Conservation (phyloP, 2,797 vertebrate genomes). For the Phoeniculus purpureus region DNA sequence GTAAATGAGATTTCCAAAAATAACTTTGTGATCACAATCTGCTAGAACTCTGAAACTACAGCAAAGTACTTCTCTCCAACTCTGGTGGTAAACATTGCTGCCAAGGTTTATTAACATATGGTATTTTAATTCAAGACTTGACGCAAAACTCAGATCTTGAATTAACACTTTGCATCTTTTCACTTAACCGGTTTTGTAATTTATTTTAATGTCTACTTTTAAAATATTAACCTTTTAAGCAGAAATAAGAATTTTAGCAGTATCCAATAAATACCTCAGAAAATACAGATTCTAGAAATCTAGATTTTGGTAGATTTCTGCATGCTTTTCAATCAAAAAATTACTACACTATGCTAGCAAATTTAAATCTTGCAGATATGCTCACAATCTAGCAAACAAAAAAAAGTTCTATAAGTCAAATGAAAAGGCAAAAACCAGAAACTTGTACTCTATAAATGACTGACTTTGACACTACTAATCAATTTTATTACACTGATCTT, state of each 20-base stretch:
- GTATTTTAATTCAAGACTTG: not conserved
- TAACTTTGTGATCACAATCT: not conserved
- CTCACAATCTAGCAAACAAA: not conserved
- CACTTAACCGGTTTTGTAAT: not conserved
- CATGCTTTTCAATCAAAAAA: not conserved
- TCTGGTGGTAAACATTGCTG: not conserved
- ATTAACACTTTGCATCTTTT: not conserved
- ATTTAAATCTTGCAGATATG: not conserved
- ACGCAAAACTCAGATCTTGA: not conserved
- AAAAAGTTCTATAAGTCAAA: not conserved
- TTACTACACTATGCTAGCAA: not conserved
- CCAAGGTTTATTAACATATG: not conserved
- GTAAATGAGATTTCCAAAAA: not conserved
- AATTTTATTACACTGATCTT: not conserved
- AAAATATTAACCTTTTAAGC: not conserved
- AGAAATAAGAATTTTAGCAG: not conserved
- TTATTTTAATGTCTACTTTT: not conserved
- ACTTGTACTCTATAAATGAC: not conserved
- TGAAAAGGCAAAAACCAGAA: not conserved
- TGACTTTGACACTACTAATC: not conserved
- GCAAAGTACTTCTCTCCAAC: not conserved
- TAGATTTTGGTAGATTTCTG: not conserved
- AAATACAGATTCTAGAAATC: not conserved
- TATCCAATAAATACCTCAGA: not conserved
- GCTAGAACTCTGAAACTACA: not conserved